Conservation (phyloP, 2,113 vertebrate species). For the Euleptes europaea region DNA sequence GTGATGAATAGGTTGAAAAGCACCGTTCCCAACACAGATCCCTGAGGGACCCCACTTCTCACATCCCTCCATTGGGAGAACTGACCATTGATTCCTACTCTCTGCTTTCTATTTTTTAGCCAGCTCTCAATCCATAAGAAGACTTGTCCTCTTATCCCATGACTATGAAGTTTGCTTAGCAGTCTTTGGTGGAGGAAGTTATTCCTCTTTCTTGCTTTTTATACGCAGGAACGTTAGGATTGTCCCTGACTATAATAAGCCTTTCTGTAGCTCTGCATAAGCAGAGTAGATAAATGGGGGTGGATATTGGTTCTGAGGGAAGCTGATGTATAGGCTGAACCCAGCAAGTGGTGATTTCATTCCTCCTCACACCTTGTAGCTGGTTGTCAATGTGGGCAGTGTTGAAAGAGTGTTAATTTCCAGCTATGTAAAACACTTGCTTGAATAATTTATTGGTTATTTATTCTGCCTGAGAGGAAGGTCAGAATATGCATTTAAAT, state of each 20-base stretch:
- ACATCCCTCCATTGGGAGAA: too few species aligned
- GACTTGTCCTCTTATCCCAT: too few species aligned
- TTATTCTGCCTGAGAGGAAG: constrained; percentile 66
- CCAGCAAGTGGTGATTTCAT: neutral
- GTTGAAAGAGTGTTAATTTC: constrained; percentile 56
- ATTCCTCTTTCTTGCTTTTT: neutral
- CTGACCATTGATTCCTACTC: too few species aligned
- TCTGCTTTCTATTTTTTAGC: too few species aligned
- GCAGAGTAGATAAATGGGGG: neutral
- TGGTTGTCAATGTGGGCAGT: constrained; percentile 23
- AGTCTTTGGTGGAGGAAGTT: too few species aligned
- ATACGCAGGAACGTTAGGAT: neutral
- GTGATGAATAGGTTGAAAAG: too few species aligned
- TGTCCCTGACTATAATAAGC: neutral
- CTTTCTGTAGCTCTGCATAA: neutral
- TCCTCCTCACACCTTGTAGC: neutral
- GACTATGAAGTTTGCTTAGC: too few species aligned
- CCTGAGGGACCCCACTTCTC: too few species aligned
- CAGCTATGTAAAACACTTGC: constrained; percentile 54
- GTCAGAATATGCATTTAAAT: constrained; percentile 60
- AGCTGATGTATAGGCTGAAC: neutral
- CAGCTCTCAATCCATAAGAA: too few species aligned
- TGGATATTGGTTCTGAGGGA: neutral
- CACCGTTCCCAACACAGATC: too few species aligned
- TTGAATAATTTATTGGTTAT: constrained; percentile 69